Conservation (phyloP, 2,113 vertebrate genomes). For the Scortum barcoo region DNA sequence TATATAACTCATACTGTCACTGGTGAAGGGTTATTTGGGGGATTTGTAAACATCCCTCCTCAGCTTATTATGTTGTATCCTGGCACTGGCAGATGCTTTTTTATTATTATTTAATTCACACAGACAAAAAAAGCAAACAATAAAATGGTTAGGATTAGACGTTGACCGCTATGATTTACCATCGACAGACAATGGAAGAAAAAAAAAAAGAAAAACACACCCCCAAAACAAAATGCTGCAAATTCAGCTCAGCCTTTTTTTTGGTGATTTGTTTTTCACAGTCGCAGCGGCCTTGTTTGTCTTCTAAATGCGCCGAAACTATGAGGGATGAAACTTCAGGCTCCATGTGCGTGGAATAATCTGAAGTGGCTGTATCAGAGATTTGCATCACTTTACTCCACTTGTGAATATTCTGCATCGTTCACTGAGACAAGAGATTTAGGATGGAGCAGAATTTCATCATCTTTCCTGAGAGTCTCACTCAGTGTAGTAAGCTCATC, state of each 20-base stretch:
- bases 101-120: slow-evolving; percentile 64
- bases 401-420: slow-evolving; percentile 69
- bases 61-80: slow-evolving; percentile 75
- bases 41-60: slow-evolving; percentile 77
- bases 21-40: slow-evolving; percentile 75
- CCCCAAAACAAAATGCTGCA: slow-evolving; percentile 8
- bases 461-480: slow-evolving; percentile 50
- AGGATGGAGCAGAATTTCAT: slow-evolving; percentile 64
- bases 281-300: slow-evolving; percentile 58
- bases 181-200: slow-evolving; percentile 33
- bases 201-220: not conserved
- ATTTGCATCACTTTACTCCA: slow-evolving; percentile 74
- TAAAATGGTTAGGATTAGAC: slow-evolving; percentile 55
- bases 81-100: slow-evolving; percentile 53
- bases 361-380: slow-evolving; percentile 70
- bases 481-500: slow-evolving; percentile 50
- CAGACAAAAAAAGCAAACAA: slow-evolving; percentile 46
- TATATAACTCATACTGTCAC: slow-evolving; percentile 68
- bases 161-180: slow-evolving; percentile 57
- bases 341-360: slow-evolving; percentile 61
- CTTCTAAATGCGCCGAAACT: slow-evolving; percentile 61
- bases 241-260: slow-evolving; percentile 41
- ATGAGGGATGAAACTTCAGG: slow-evolving; percentile 60
- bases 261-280: slow-evolving; percentile 41
- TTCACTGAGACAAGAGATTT: slow-evolving; percentile 61